Conservation (phyloP, 1,140 invertebrate species). For the Drosophila teissieri region DNA sequence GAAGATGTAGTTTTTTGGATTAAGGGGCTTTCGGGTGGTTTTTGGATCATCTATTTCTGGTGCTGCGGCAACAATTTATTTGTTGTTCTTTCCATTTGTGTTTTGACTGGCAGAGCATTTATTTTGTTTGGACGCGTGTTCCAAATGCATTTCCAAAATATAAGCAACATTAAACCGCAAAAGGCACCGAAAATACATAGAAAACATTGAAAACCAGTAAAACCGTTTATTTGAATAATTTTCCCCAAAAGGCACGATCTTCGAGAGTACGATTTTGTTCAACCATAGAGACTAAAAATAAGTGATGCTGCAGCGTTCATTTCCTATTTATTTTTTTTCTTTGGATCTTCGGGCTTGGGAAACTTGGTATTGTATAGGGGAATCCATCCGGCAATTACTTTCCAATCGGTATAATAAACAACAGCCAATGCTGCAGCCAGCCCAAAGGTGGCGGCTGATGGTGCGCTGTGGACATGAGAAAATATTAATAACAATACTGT, state of each 20-base stretch:
- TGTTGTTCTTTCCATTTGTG: conserved; percentile 33
- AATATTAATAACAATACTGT: not conserved
- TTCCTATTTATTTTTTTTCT: conserved; percentile 8
- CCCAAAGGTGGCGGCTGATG: conserved; percentile 51
- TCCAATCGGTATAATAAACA: conserved; percentile 63
- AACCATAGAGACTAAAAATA: conserved; percentile 10
- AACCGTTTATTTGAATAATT: conserved; percentile 28
- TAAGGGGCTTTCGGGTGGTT: conserved; percentile 13
- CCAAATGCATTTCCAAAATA: conserved; percentile 49
- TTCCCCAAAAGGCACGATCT: conserved; percentile 15
- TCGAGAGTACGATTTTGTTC: conserved; percentile 16
- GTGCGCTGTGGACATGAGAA: conserved; percentile 30
- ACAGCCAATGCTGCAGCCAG: conserved; percentile 40
- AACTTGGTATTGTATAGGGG: conserved; percentile 68
- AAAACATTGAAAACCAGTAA: conserved; percentile 15
- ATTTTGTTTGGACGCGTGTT: conserved; percentile 57
- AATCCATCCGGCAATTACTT: conserved; percentile 55
- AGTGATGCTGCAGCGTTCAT: not conserved
- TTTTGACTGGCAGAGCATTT: conserved; percentile 60
- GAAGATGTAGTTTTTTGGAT: conserved; percentile 15
- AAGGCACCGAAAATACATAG: conserved; percentile 9
- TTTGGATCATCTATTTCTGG: conserved; percentile 33
- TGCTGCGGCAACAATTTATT: conserved; percentile 35
- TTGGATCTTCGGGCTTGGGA: conserved; percentile 42
- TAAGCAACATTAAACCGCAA: conserved; percentile 26